Percentiles rank a stretch among this genome's conserved stretches.
Evolutionary conservation across 1,140 invertebrate species (phyloP).

Genomic region (Nylanderia fulva): DNA sequence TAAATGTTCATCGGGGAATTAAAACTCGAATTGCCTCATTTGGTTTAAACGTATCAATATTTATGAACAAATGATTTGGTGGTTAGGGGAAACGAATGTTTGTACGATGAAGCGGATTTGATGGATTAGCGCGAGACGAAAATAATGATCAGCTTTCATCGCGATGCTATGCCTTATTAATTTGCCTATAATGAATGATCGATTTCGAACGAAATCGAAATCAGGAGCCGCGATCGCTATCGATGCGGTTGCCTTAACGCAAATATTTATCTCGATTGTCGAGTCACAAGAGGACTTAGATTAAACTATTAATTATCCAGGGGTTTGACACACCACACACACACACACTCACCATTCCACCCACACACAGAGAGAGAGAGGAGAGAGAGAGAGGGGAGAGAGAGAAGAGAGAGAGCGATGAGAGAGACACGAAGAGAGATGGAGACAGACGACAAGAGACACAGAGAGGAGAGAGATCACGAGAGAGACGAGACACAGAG

Average conservation of each 20-base stretch:
- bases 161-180: conserved; percentile 60
- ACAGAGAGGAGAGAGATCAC: too few species aligned
- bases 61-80: conserved; percentile 70
- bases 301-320: conserved; percentile 73
- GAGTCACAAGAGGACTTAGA: conserved; percentile 59
- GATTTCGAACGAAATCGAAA: conserved; percentile 66
- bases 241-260: conserved; percentile 51
- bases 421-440: too few species aligned
- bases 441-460: too few species aligned
- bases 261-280: conserved; percentile 71
- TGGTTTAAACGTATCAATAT: conserved; percentile 70
- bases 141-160: conserved; percentile 71
- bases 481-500: too few species aligned
- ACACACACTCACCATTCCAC: too few species aligned
- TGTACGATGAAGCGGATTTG: conserved; percentile 62
- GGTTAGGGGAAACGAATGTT: conserved; percentile 70
- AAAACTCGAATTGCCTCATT: conserved; percentile 69
- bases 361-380: too few species aligned
- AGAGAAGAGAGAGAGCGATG: too few species aligned
- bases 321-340: not conserved
- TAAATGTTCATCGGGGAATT: conserved; percentile 45
- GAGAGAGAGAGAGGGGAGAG: too few species aligned
- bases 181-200: conserved; percentile 70
- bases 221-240: conserved; percentile 41
- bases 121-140: conserved; percentile 66